These are phyloP conservation scores for Troides oblongomaculatus DNA, from an alignment of 2,888 invertebrate genomes.

Conservation along the genomic window DNA sequence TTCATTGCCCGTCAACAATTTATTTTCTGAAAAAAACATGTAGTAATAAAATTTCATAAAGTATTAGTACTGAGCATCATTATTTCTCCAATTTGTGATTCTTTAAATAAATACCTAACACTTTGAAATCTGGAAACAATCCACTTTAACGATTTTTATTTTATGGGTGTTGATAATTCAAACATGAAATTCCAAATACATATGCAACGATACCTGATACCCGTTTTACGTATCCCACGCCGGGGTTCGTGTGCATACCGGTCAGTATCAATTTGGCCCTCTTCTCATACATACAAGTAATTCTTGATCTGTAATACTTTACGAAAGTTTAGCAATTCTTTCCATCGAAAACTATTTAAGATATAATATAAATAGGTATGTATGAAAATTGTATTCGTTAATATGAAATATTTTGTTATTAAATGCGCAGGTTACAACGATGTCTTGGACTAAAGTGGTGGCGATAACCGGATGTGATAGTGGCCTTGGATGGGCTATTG, in stretches of 20 bases:
- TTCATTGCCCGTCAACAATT: not conserved
- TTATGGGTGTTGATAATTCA: conserved; percentile 44
- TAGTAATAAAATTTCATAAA: too few species aligned
- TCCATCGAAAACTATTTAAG: not conserved
- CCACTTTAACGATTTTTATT: not conserved
- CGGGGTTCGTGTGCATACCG: conserved; percentile 30
- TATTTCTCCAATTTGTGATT: not conserved
- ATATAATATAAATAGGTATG: not conserved
- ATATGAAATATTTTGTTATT: conserved; percentile 8
- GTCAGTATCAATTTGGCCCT: conserved; percentile 49
- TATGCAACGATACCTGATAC: conserved; percentile 73
- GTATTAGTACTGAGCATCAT: not conserved
- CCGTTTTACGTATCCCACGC: conserved; percentile 59
- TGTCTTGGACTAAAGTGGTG: conserved; percentile 70
- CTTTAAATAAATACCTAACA: not conserved
- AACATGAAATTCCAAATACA: conserved; percentile 69
- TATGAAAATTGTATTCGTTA: conserved; percentile 12
- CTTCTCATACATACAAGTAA: conserved; percentile 37
- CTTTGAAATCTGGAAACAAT: too few species aligned
- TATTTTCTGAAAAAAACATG: not conserved
- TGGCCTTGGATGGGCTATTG: conserved; percentile 88
- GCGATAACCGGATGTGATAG: conserved; percentile 93
- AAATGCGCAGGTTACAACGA: conserved; percentile 31
- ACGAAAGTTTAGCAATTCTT: not conserved
- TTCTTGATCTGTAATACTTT: not conserved